Conservation (phyloP, 2,888 invertebrate genomes). For the Dorcus hopei region DNA sequence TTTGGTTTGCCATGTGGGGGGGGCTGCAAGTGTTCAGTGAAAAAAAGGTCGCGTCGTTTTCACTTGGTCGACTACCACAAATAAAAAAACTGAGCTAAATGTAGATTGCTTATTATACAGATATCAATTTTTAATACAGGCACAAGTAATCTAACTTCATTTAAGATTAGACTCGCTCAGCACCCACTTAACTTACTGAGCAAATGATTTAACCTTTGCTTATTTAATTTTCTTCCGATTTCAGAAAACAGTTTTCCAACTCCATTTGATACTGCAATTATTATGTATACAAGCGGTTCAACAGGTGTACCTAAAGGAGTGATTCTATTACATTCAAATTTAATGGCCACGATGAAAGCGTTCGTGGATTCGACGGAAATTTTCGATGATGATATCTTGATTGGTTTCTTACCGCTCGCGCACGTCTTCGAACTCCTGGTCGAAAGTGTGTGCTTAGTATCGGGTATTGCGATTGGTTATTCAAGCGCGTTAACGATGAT, state of each 20-base stretch:
- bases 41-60: too few species aligned
- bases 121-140: too few species aligned
- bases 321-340: conserved; percentile 76
- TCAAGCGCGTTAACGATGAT: conserved; percentile 92
- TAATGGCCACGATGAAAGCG: conserved; percentile 74
- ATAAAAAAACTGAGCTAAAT: too few species aligned
- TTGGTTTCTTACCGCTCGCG: conserved; percentile 94
- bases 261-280: conserved; percentile 82
- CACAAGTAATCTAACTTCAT: too few species aligned
- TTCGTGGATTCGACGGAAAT: conserved; percentile 77
- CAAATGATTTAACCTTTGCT: too few species aligned
- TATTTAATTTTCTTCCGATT: conserved; percentile 22
- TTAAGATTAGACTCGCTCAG: too few species aligned
- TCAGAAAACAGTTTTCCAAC: conserved; percentile 62
- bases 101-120: too few species aligned
- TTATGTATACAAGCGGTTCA: conserved; percentile 99
- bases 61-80: too few species aligned
- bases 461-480: conserved; percentile 92
- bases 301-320: conserved; percentile 95
- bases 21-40: too few species aligned
- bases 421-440: conserved; percentile 95
- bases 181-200: too few species aligned
- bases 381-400: conserved; percentile 73
- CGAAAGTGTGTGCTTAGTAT: conserved; percentile 79
- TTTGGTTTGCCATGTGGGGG: too few species aligned